These are phyloP conservation scores for Talpa occidentalis DNA, from an alignment of 2,113 vertebrate genomes.

Conservation along the genomic window DNA sequence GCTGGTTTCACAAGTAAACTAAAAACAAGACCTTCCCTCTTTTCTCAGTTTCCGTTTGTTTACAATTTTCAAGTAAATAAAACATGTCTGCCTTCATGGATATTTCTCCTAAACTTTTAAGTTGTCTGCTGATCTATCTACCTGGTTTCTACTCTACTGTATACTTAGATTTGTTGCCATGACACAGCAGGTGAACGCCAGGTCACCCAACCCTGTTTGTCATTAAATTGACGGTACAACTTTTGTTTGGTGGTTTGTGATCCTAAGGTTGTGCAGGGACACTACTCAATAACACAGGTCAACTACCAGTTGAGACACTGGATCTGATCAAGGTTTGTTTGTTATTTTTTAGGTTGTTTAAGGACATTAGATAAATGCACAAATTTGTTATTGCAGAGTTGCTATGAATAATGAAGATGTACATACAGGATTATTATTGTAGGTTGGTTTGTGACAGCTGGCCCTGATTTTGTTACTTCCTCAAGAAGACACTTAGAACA, in stretches of 20 bases:
- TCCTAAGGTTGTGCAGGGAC: conserved; percentile 57
- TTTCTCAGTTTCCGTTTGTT: conserved; percentile 58
- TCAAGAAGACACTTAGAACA: conserved; percentile 79
- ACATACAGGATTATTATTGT: conserved; percentile 70
- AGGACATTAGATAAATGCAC: conserved; percentile 62
- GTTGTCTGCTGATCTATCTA: not conserved
- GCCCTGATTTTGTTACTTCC: conserved; percentile 78
- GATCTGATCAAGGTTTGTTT: conserved; percentile 60
- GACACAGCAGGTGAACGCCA: not conserved
- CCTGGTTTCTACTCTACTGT: not conserved
- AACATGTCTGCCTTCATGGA: conserved; percentile 4
- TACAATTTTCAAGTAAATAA: conserved; percentile 62
- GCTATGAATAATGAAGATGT: conserved; percentile 59
- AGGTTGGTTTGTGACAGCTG: conserved; percentile 75
- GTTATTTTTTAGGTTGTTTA: conserved; percentile 68
- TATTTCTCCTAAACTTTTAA: conserved; percentile 3
- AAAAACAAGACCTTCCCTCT: conserved; percentile 68
- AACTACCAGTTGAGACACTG: conserved; percentile 26
- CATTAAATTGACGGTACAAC: conserved; percentile 27
- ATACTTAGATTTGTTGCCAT: not conserved
- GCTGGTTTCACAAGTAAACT: conserved; percentile 62
- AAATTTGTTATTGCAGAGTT: conserved; percentile 70
- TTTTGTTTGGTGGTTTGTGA: conserved; percentile 36
- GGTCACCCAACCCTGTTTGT: conserved; percentile 2
- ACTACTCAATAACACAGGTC: conserved; percentile 64